Base-by-base conservation (phyloP, 2,113 vertebrate species). In the Lophius piscatorius region DNA sequence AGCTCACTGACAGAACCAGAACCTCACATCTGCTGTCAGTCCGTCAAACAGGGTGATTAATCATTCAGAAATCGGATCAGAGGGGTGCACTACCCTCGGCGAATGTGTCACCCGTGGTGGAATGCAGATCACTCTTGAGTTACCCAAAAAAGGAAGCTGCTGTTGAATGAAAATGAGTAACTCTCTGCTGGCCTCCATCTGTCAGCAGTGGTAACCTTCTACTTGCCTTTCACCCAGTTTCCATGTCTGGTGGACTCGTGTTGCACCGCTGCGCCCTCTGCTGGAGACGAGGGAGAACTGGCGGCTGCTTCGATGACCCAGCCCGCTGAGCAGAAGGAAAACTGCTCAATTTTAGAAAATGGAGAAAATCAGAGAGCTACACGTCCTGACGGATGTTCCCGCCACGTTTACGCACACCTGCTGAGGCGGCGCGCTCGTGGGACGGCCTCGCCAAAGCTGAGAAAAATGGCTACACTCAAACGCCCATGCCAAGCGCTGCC, bases 171-270 rank as follows among this genome's bases (percentile, higher is more conserved):
- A 50, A 47, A 65, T 64, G 44, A 51, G 60, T 80, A 76, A 29
- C 67, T 80, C 74, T 73, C 42, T 23, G 14, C 62, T 74, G 76
- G 73, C 75, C 77, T 65, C 74, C 52, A 78, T 71, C 59, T 81
- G 73, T 81, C 84, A 80, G 71, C 55, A 69, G 20, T 29, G 21
- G 26, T 63, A 63, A 56, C 31, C 66, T 31, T 79, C 55, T 55
- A 10, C 52, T 75, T 63, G 76, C 78, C 70, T 82, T 74, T 83
- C 78, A 84, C 72, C 55, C 56, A 63, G 7, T 79, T 74, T 46
- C 45, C 14, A 1, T 2, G 16, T 26, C 8, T 4, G 9, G 24
- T 13, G 21, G 10, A 16, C 35, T 22, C 26, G 1, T n/a, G 33
- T 8, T 9, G 55, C 12, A 4, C 56, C 50, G 62, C 38, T 18